phyloP scores from a whole-genome alignment of 1,140 invertebrate species.

The Agrilus planipennis region DNA sequence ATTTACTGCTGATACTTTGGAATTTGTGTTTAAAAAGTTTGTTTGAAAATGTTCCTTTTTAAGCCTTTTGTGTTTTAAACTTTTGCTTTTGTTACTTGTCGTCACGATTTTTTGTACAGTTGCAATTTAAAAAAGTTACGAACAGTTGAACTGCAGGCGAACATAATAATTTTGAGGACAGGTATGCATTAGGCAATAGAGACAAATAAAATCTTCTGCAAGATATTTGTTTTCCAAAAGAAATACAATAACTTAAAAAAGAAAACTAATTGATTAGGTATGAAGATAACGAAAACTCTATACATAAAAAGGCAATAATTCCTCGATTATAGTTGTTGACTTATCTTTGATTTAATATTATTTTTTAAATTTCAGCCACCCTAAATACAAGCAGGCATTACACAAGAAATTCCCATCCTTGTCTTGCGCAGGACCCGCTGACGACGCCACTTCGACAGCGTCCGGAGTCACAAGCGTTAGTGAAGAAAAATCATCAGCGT shows the following conservation, averaged over 20 bases:
- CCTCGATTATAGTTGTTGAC: no score
- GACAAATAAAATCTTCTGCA: background rate
- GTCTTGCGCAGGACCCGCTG: conserved; percentile 40
- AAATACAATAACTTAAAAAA: background rate
- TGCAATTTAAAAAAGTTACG: no score
- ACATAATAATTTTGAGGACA: no score
- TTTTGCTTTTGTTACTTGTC: no score
- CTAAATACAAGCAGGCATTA: conserved; percentile 60
- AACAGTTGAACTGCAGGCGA: no score
- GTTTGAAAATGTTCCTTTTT: no score
- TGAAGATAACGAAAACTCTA: background rate
- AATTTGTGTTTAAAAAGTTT: no score
- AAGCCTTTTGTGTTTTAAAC: no score
- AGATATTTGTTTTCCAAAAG: background rate
- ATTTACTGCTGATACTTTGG: no score
- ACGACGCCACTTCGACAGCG: conserved; percentile 10
- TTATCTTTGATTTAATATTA: no score
- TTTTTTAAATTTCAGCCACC: conserved; percentile 45
- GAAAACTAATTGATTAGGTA: background rate
- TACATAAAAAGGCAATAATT: conserved; percentile 1
- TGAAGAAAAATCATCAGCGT: conserved; percentile 44
- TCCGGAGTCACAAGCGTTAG: background rate
- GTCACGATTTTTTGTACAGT: no score
- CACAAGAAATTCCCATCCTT: conserved; percentile 58
- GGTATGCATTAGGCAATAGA: no score